Evolutionary conservation across 64 coral and sea anemone genomes (phyloP).

Genomic region (Montipora foliosa): DNA sequence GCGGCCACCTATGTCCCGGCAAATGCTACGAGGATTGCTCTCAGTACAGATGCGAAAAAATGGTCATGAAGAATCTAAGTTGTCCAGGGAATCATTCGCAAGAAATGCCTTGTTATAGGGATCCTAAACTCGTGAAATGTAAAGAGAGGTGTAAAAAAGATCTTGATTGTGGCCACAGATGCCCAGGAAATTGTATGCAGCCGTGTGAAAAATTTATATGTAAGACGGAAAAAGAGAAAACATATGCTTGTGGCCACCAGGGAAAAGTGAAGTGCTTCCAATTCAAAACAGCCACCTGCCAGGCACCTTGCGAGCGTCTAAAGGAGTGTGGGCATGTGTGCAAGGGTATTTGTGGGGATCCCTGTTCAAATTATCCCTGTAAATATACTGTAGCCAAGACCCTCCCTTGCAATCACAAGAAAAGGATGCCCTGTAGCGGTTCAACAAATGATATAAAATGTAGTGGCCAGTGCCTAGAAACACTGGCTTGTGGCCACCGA

Average conservation of each 20-base stretch:
- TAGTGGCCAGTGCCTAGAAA: neutral
- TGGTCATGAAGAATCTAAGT: neutral
- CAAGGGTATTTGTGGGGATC: constrained; percentile 41
- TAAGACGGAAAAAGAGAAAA: neutral
- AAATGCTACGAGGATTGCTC: neutral
- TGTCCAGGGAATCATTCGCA: constrained; percentile 43
- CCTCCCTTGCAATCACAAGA: constrained; percentile 58
- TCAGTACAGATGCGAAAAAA: constrained; percentile 1
- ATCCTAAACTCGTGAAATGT: constrained; percentile 22
- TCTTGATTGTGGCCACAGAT: constrained; percentile 29
- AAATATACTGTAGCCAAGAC: constrained; percentile 9
- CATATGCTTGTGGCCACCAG: constrained; percentile 47
- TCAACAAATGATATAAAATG: constrained; percentile 22
- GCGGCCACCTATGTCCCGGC: constrained; percentile 24
- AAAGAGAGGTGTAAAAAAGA: constrained; percentile 1
- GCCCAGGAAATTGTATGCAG: constrained; percentile 29
- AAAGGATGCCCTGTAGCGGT: constrained; percentile 36
- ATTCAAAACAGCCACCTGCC: constrained; percentile 15
- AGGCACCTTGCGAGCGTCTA: neutral
- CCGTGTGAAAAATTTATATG: neutral
- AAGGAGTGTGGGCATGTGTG: constrained; percentile 28
- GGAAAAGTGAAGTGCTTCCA: constrained; percentile 2
- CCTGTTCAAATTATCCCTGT: constrained; percentile 45
- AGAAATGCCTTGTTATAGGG: constrained; percentile 9
- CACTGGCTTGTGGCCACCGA: constrained; percentile 57